Conservation (phyloP, 2,797 vertebrate genomes). For the Channa striata region DNA sequence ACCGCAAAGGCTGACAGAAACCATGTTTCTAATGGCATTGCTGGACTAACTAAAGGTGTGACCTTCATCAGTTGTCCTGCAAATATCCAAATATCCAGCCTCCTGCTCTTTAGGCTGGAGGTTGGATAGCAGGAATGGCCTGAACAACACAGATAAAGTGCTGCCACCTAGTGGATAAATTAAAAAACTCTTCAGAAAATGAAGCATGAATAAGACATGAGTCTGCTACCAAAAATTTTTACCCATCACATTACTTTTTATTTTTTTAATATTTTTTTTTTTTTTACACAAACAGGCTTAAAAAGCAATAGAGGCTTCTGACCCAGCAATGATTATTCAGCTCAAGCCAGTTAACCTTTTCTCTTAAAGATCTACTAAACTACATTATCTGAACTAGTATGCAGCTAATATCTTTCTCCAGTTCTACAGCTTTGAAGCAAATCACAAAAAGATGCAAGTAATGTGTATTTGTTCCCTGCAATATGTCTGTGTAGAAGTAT, state of each 20-base stretch:
- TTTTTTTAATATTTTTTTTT: neutral
- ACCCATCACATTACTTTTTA: too few species aligned
- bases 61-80: slow-evolving; percentile 37
- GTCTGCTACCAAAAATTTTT: neutral
- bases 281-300: slow-evolving; percentile 35
- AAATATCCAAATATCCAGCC: slow-evolving; percentile 11
- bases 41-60: neutral
- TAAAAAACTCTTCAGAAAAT: slow-evolving; percentile 9
- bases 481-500: slow-evolving; percentile 42
- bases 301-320: slow-evolving; percentile 59
- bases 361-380: slow-evolving; percentile 34
- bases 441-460: slow-evolving; percentile 33
- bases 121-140: neutral
- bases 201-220: neutral
- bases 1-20: neutral
- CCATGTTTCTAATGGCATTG: neutral
- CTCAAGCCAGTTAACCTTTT: slow-evolving; percentile 33
- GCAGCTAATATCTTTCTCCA: slow-evolving; percentile 53
- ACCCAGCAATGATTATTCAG: slow-evolving; percentile 39
- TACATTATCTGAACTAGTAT: slow-evolving; percentile 52
- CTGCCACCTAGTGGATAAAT: slow-evolving; percentile 60
- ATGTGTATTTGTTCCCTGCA: slow-evolving; percentile 50
- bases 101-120: neutral
- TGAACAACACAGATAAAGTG: slow-evolving; percentile 19
- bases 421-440: slow-evolving; percentile 38